Evolutionary conservation across 2,113 vertebrate species (phyloP), one percentile per base, ranked within the genome.

Genomic region (Psilopogon haemacephalus): DNA sequence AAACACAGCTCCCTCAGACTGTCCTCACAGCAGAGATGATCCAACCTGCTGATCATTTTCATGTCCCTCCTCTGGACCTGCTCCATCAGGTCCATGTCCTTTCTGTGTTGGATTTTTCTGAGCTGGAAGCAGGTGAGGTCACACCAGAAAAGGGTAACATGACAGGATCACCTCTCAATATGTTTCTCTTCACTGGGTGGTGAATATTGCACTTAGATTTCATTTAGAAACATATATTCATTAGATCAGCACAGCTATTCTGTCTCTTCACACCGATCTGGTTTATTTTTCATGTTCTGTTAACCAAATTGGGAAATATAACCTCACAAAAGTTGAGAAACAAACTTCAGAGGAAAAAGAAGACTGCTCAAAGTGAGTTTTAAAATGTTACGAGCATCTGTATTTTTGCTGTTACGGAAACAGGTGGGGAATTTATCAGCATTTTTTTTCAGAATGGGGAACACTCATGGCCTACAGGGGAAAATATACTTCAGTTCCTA

Each of bases 311-410:
- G 12, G 2, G 73, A 95, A 86, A 81, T 65, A 62, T 3, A 88
- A 86, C 58, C 76, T 69, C 54, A 76, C 18, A 82, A 78, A 84
- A 4, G 9, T 23, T 93, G 75, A 38, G 56, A 81, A 93, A 52
- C 9, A 71, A 88, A 69, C 62, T 88, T 88, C 84, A 95, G 93
- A 95, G 75, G 14, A 69, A 93, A 90, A 88, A 11, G 16, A 88
- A 88, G 77, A 68, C 62, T 67, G 24, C 50, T 69, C 54, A 77
- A 62, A 78, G 26, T 68, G 54, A 81, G 38, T 55, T 88, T 86
- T 79, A 86, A 86, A 88, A 75, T 21, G 32, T 89, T 77, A 88
- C 0, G 2, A 92, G 54, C 80, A 79, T 86, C 80, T 96, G 90
- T 70, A 75, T 67, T 94, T 94, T 94, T 76, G 21, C 2, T 35